Evolutionary conservation across 2,113 vertebrate species (phyloP).

Genomic region (Hylia prasina): DNA sequence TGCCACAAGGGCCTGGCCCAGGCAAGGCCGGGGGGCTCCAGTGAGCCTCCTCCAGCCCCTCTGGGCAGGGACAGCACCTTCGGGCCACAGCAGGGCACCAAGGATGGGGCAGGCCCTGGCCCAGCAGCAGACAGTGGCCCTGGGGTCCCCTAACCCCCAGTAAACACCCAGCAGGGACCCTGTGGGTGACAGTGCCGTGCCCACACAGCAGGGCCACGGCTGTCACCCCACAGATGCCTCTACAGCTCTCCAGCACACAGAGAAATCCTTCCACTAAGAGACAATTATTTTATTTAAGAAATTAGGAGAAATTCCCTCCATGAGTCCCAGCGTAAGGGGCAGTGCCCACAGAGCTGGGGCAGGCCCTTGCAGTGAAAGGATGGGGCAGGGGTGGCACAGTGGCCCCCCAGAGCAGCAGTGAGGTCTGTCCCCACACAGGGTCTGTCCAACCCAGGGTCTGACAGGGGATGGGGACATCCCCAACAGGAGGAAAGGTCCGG

Average conservation of each 20-base stretch:
- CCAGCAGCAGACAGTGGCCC: background rate
- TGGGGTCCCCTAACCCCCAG: background rate
- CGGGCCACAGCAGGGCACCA: background rate
- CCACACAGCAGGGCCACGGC: fast-evolving
- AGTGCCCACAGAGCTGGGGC: background rate
- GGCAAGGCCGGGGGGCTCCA: background rate
- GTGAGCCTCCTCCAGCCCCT: background rate
- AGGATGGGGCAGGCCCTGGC: background rate
- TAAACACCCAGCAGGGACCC: background rate
- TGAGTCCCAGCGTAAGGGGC: background rate
- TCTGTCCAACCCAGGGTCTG: background rate
- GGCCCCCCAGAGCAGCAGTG: background rate
- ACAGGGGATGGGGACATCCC: background rate
- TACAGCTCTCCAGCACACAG: background rate
- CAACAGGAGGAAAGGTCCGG: background rate
- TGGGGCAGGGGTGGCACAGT: background rate
- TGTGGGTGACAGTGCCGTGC: fast-evolving
- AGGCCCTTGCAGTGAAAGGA: background rate
- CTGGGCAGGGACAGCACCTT: background rate
- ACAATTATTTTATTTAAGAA: conserved; percentile 45
- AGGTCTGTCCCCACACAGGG: background rate
- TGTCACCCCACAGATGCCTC: fast-evolving
- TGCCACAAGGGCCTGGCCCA: fast-evolving
- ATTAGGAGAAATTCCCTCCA: background rate
- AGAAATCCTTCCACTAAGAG: background rate